Evolutionary conservation across 2,797 vertebrate species (phyloP).

Genomic region (Cuniculus paca): DNA sequence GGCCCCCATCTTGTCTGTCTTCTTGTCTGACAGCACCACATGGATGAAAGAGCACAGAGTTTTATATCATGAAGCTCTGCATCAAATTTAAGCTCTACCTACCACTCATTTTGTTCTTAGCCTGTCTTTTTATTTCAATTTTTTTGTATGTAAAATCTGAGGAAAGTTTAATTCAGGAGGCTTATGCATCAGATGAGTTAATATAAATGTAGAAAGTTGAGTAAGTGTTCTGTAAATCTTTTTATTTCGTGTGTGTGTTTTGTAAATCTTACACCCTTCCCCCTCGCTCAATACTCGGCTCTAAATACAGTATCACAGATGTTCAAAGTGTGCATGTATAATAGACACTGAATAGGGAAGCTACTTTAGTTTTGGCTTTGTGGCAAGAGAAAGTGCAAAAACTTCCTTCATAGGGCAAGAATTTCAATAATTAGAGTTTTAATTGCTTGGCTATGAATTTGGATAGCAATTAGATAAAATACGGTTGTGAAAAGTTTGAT

Average conservation of each 20-base stretch:
- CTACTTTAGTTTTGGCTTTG: not conserved
- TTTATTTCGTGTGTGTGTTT: no score
- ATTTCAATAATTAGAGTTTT: not conserved
- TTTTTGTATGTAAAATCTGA: constrained; percentile 10
- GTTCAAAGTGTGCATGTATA: not conserved
- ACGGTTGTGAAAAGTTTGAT: not conserved
- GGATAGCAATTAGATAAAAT: not conserved
- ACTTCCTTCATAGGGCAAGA: not conserved
- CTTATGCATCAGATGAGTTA: not conserved
- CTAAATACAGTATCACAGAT: not conserved
- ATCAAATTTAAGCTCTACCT: not conserved
- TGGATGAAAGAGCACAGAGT: not conserved
- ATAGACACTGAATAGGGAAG: not conserved
- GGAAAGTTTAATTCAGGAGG: not conserved
- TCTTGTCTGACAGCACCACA: no score
- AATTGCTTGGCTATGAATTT: not conserved
- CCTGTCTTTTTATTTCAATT: not conserved
- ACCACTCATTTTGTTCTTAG: not conserved
- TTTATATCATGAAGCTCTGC: not conserved
- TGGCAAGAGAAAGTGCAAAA: not conserved
- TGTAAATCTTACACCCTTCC: not conserved
- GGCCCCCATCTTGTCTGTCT: not conserved
- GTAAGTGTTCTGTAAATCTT: not conserved
- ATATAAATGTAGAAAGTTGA: not conserved
- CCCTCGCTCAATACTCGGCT: not conserved